Evolutionary conservation across 1,140 invertebrate species (phyloP), one percentile per base, ranked within the genome.

Genomic region (Cecropterus lyciades): DNA sequence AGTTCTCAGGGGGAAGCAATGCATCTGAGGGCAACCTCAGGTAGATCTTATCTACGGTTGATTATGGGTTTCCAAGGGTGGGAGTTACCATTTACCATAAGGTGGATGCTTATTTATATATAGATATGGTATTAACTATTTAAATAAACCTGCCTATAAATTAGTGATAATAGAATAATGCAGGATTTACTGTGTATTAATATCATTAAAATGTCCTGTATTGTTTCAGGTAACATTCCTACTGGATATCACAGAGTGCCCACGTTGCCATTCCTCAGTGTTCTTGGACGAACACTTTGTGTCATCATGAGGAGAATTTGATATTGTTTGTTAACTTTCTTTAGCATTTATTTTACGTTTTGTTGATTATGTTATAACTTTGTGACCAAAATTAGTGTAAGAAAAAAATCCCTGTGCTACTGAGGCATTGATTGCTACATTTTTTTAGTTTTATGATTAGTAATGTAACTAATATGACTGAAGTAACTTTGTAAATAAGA

Each of bases 211-310:
- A 55, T 55, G n/a, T 30, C 49, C 30, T 24, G 24, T 66, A 7
- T 14, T 55, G 17, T 83, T 80, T 42, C 81, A 91, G 88, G 83
- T 89, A 11, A 85, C 80, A 43, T 91, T 88, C 59, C 67, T 91
- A 13, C 45, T 86, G 53, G 88, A 91, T 57, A 84, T 91, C 42
- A 65, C 79, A 0, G 83, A 88, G 52, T 91, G 88, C 52, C 84
- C 84, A 1, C 76, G 84, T 0, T 91, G 87, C 72, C 85, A 81
- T 45, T 89, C 87, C 6, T 72, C 87, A 42, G 67, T 73, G 6
- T 86, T 78, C 46, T 57, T 91, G 52, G 87, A 89, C 79, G 88
- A 91, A 69, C 78, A 84, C 51, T n/a, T n/a, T n/a, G 68, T 42
- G 20, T 30, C 7, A 14, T 42, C 42, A 17, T 55, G 40, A 42